A percentile compares a stretch with the other conserved stretches of the same genome.
These are phyloP conservation scores for Ceyx melanurus DNA, from an alignment of 2,113 vertebrate genomes.

Conservation along the genomic window DNA sequence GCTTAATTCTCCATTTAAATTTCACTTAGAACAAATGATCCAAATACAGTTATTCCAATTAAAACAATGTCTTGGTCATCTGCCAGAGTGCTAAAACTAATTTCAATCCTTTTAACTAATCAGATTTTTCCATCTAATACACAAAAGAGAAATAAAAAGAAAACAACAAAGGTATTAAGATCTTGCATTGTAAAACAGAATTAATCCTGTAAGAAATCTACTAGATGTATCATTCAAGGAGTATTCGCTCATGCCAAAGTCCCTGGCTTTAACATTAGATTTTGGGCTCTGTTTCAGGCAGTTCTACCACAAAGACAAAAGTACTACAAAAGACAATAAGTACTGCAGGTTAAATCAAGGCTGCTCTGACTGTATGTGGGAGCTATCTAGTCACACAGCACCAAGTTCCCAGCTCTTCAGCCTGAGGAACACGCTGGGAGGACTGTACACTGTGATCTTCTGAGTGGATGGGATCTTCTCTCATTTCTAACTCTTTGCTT, in stretches of 20 bases:
- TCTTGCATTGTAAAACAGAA: not conserved
- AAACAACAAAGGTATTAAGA: not conserved
- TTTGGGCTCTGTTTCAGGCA: not conserved
- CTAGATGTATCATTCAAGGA: not conserved
- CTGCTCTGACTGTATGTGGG: not conserved
- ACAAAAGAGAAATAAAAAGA: not conserved
- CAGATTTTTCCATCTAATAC: not conserved
- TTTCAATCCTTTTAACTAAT: not conserved
- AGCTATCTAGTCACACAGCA: not conserved
- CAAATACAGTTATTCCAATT: not conserved
- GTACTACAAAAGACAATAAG: not conserved
- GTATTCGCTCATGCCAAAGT: not conserved
- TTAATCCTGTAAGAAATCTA: not conserved
- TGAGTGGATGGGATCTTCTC: fast-evolving
- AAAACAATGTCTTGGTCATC: not conserved
- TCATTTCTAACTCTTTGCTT: not conserved
- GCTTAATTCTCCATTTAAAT: not conserved
- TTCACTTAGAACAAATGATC: not conserved
- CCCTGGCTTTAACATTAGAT: not conserved
- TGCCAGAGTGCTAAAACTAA: not conserved
- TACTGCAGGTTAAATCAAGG: not conserved
- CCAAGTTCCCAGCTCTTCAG: not conserved
- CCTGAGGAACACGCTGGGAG: not conserved
- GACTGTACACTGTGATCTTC: not conserved
- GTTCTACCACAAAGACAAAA: not conserved